Evolutionary conservation across 2,113 vertebrate species (phyloP).

Genomic region (Pimephales promelas): DNA sequence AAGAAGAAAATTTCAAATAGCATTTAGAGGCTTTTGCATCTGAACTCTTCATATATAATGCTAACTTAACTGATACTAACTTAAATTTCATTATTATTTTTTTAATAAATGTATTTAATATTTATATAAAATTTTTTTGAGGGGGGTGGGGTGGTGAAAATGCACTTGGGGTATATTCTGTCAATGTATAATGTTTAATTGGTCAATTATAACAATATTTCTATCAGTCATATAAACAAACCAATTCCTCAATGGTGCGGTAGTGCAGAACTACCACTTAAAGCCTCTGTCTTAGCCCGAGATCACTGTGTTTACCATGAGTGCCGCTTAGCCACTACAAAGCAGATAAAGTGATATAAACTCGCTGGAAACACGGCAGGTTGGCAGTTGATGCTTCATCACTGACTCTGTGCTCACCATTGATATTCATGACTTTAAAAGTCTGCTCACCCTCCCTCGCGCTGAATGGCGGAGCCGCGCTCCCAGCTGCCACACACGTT

Average conservation of each 20-base stretch:
- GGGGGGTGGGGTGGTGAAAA: no score
- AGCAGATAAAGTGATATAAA: constrained; percentile 46
- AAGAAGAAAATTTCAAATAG: no score
- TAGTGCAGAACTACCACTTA: not conserved
- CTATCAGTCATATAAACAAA: not conserved
- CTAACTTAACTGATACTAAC: no score
- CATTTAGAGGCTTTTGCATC: no score
- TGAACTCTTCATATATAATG: no score
- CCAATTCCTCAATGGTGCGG: not conserved
- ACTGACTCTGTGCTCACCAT: constrained; percentile 36
- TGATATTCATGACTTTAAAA: constrained; percentile 62
- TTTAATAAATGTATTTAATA: no score
- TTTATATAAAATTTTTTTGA: no score
- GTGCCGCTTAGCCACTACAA: constrained; percentile 12
- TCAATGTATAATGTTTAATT: not conserved
- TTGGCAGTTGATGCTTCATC: constrained; percentile 45
- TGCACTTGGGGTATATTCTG: not conserved
- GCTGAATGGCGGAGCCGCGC: constrained; percentile 69
- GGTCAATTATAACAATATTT: not conserved
- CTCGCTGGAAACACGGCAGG: constrained; percentile 38
- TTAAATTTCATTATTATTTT: no score
- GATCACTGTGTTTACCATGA: not conserved
- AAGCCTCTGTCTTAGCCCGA: not conserved
- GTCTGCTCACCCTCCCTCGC: constrained; percentile 59
- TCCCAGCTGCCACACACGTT: constrained; percentile 76